Evolutionary conservation across 1,140 invertebrate genomes (phyloP).

Genomic region (Caenorhabditis elegans): WBcel235 BX284606.5:12811001-12811500

Average conservation of each 20-base stretch:
- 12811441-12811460: slow-evolving; percentile 35
- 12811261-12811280: slow-evolving; percentile 12
- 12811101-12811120: slow-evolving; percentile 5
- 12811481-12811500: not conserved
- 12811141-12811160: no score
- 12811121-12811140: not conserved
- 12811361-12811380: no score
- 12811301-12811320: no score
- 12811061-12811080: slow-evolving; percentile 48
- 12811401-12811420: no score
- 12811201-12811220: not conserved
- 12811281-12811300: not conserved
- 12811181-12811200: slow-evolving; percentile 1
- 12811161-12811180: no score
- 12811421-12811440: not conserved
- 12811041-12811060: slow-evolving; percentile 48
- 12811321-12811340: no score
- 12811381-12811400: no score
- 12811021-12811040: slow-evolving; percentile 34
- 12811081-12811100: not conserved
- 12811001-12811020: not conserved
- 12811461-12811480: slow-evolving; percentile 46
- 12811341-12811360: no score
- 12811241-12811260: slow-evolving; percentile 11
- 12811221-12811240: slow-evolving; percentile 5